A percentile compares a stretch with the other conserved stretches of the same genome.
phyloP scores from a whole-genome alignment of 2,113 vertebrate species.

The Neotoma lepida region DNA sequence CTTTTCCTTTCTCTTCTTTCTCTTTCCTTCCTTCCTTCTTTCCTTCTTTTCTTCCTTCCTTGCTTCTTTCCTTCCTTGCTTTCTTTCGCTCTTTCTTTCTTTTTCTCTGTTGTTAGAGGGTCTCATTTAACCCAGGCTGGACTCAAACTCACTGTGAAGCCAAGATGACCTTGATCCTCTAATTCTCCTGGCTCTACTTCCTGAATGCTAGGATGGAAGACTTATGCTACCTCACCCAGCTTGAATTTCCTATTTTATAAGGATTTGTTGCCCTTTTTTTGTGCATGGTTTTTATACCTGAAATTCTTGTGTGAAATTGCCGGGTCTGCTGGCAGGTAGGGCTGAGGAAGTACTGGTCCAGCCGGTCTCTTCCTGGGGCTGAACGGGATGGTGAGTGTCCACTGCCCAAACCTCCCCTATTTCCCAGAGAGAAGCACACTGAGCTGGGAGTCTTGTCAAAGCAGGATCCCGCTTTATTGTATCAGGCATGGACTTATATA shows the following conservation, averaged over 20 bases:
- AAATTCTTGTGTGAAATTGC: conserved; percentile 42
- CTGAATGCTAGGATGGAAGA: background rate
- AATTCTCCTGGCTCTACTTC: background rate
- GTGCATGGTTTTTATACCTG: conserved; percentile 17
- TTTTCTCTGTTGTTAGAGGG: background rate
- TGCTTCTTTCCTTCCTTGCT: background rate
- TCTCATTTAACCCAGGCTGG: background rate
- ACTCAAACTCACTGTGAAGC: background rate
- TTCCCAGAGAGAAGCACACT: no score
- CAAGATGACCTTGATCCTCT: background rate
- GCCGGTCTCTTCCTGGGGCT: no score
- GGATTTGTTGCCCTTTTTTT: background rate
- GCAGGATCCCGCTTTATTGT: no score
- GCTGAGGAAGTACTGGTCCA: no score
- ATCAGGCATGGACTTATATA: no score
- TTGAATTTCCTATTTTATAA: conserved; percentile 22
- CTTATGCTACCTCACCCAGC: background rate
- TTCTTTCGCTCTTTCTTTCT: background rate
- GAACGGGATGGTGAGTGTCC: no score
- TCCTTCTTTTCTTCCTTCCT: background rate
- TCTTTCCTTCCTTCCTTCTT: background rate
- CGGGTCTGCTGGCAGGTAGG: no score
- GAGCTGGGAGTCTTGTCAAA: no score
- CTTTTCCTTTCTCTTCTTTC: fast-evolving
- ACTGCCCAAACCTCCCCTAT: no score